A percentile compares a stretch with the other conserved stretches of the same genome.
Evolutionary conservation across 2,797 vertebrate genomes (phyloP).

Genomic region (Enteromius fasciolatus): DNA sequence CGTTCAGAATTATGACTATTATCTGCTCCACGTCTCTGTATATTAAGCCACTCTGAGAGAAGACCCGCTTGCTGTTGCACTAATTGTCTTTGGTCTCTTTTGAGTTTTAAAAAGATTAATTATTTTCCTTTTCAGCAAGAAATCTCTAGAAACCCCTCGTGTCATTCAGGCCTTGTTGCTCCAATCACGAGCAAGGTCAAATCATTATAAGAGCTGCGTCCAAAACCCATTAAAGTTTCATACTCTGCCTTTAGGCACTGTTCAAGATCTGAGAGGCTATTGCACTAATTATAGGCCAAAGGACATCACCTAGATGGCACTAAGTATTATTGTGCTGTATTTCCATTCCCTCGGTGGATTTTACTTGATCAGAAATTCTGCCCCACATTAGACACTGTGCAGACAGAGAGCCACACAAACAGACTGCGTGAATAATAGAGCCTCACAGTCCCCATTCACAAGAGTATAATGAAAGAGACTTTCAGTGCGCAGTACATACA

Average conservation of each 20-base stretch:
- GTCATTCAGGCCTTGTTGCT: slow-evolving; percentile 12
- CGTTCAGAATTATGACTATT: not conserved
- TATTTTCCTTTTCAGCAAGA: not conserved
- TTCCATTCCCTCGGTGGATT: slow-evolving; percentile 3
- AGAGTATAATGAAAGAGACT: slow-evolving; percentile 2
- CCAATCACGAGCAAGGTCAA: slow-evolving; percentile 17
- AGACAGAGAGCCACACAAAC: slow-evolving; percentile 21
- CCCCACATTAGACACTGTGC: slow-evolving; percentile 14
- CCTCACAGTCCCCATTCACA: not conserved
- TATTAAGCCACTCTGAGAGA: not conserved
- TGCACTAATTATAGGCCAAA: slow-evolving; percentile 26
- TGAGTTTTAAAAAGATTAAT: not conserved
- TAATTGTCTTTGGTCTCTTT: not conserved
- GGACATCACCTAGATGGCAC: not conserved
- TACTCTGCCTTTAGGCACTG: slow-evolving; percentile 17
- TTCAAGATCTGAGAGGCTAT: slow-evolving; percentile 15
- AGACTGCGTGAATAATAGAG: slow-evolving; percentile 19
- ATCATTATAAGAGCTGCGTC: slow-evolving; percentile 16
- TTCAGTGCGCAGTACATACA: not conserved
- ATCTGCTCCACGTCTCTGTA: slow-evolving; percentile 3
- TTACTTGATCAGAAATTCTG: slow-evolving; percentile 27
- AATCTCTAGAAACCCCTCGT: not conserved
- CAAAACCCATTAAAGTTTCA: slow-evolving; percentile 35
- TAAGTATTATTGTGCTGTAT: slow-evolving; percentile 21
- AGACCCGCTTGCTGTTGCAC: not conserved